Conservation (phyloP, 2,888 invertebrate genomes). For the Dryobota labecula region DNA sequence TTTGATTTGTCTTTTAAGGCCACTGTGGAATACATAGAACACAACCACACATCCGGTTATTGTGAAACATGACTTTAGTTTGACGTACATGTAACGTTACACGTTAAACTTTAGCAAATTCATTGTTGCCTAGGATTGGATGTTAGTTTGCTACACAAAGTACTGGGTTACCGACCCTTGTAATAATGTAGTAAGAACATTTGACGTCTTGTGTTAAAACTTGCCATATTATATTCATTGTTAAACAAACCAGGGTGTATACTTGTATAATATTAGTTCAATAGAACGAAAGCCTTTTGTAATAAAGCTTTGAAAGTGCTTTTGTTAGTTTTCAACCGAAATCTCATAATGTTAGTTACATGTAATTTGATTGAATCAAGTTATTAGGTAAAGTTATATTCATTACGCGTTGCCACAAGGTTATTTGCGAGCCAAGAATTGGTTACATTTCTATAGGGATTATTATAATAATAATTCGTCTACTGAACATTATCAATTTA, state of each 20-base stretch:
- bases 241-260: constrained; percentile 24
- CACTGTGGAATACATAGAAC: background rate
- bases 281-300: constrained; percentile 31
- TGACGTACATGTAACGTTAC: constrained; percentile 21
- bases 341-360: constrained; percentile 12
- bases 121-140: background rate
- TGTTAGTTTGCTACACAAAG: constrained; percentile 1
- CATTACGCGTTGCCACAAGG: constrained; percentile 7
- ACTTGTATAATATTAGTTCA: constrained; percentile 16
- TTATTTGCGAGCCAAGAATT: background rate
- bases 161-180: background rate
- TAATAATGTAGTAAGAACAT: constrained; percentile 25
- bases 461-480: background rate
- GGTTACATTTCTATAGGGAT: background rate
- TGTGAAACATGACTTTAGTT: background rate
- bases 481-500: background rate
- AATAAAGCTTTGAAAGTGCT: constrained; percentile 13
- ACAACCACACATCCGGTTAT: background rate
- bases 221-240: constrained; percentile 15
- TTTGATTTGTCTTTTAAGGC: no score
- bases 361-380: constrained; percentile 25
- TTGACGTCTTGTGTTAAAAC: constrained; percentile 32
- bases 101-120: constrained; percentile 15
- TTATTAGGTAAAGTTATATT: constrained; percentile 22
- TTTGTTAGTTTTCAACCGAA: constrained; percentile 29